Conservation (phyloP, 2,888 invertebrate species). For the Calameuta pallipes region DNA sequence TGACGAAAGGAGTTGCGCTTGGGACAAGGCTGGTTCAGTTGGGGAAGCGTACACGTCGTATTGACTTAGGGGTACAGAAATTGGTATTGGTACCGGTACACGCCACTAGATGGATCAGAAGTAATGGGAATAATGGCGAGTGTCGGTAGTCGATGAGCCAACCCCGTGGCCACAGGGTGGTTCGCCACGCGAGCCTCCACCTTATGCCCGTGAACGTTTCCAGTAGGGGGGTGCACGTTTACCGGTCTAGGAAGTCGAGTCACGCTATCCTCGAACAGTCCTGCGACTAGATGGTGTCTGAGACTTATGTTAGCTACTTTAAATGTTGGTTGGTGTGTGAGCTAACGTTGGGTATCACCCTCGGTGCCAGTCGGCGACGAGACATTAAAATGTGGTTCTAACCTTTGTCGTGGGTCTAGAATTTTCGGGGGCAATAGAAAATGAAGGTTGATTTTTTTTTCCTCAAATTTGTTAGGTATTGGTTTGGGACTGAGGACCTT, state of each 20-base stretch:
- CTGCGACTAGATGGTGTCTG: slow-evolving; percentile 1
- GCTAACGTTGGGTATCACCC: slow-evolving; percentile 49
- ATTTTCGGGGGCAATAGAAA: background rate
- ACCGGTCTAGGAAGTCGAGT: slow-evolving; percentile 22
- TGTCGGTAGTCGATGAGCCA: slow-evolving; percentile 42
- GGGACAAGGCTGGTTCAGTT: background rate
- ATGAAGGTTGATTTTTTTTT: background rate
- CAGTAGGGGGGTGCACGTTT: slow-evolving; percentile 29
- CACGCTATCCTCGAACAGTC: slow-evolving; percentile 33
- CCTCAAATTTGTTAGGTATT: background rate
- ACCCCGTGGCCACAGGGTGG: slow-evolving; percentile 57
- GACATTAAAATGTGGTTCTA: slow-evolving; percentile 42
- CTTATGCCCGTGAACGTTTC: slow-evolving; percentile 27
- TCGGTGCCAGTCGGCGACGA: slow-evolving; percentile 61
- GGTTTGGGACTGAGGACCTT: background rate
- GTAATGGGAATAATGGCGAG: slow-evolving; percentile 51
- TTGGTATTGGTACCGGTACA: background rate
- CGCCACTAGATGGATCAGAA: slow-evolving; percentile 9
- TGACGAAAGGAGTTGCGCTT: background rate
- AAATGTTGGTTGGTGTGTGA: background rate
- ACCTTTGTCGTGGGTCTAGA: background rate
- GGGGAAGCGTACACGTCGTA: background rate
- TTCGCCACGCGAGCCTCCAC: slow-evolving; percentile 60
- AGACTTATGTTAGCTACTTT: background rate
- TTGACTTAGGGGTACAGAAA: background rate